Evolutionary conservation across 2,113 vertebrate genomes (phyloP), one percentile per base, ranked within the genome.

Genomic region (Meleagris gallopavo): DNA sequence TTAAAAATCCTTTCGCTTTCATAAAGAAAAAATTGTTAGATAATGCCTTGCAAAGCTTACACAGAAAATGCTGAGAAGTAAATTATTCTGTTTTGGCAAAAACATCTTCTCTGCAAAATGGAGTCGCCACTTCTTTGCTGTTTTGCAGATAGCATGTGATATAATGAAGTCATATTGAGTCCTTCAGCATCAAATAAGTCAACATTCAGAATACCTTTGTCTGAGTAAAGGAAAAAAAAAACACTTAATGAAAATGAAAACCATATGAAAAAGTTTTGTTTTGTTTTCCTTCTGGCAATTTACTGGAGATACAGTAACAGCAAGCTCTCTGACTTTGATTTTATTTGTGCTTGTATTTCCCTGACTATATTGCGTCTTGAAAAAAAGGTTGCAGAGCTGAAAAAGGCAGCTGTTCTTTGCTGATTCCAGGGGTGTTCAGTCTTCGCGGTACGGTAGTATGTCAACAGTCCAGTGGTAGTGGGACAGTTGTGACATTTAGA

Each of bases 1-100:
- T 91, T 54, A 20, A 80, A 98, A 98, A 97, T 96, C 96, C 98
- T 98, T 97, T 98, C 84, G 97, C 98, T 98, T 98, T 98, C 89
- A 77, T 96, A 21, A 54, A 29, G 27, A 41, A 73, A 97, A 90
- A 84, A 52, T 83, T 75, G 85, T 94, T 82, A 95, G 94, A 77
- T 95, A 96, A 92, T 95, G 91, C 93, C 95, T 96, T 97, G 83
- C 92, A 88, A 97, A 96, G 84, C 80, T 94, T 94, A 88, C 87
- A 94, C 72, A 87, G 74, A 90, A 93, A 89, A 77, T 22, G 0
- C 38, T 55, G 67, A 82, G 86, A 87, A 93, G 55, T 81, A 74
- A 87, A 64, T 72, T 52, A 71, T 92, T 91, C 89, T 70, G 54
- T 90, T 94, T 94, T 92, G 82, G 95, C 93, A 90, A 83, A 87